A percentile compares a stretch with the other conserved stretches of the same genome.
Evolutionary conservation across 2,888 invertebrate genomes (phyloP).

Genomic region (Antheraea assamensis): DNA sequence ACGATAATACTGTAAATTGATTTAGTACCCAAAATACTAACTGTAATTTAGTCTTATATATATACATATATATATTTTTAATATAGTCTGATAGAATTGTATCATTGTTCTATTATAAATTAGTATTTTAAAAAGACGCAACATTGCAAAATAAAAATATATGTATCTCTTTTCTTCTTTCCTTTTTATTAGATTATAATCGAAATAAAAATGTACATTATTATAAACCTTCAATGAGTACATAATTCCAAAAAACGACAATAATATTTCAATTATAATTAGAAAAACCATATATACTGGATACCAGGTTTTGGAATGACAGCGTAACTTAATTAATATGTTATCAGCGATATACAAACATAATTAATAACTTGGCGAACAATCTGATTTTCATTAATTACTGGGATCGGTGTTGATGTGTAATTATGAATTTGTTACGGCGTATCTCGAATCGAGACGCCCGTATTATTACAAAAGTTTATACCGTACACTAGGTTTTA

Average conservation of each 20-base stretch:
- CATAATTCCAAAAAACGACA: neutral
- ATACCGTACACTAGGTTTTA: neutral
- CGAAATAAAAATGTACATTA: too few species aligned
- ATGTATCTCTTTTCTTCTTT: too few species aligned
- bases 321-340: slow-evolving; percentile 19
- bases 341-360: slow-evolving; percentile 15
- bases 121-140: too few species aligned
- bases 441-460: neutral
- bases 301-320: slow-evolving; percentile 16
- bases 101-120: too few species aligned
- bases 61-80: too few species aligned
- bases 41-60: too few species aligned
- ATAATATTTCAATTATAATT: neutral
- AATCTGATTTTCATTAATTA: slow-evolving; percentile 19
- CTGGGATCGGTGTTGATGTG: slow-evolving; percentile 8
- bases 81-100: too few species aligned
- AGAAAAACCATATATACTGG: neutral
- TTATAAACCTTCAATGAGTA: too few species aligned
- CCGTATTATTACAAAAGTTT: neutral
- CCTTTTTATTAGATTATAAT: too few species aligned
- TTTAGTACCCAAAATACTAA: too few species aligned
- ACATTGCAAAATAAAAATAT: too few species aligned
- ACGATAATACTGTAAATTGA: too few species aligned
- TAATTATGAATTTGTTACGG: slow-evolving; percentile 6
- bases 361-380: slow-evolving; percentile 19